These are phyloP conservation scores for Platycnemis pennipes DNA, from an alignment of 2,888 invertebrate species.

Conservation along the genomic window DNA sequence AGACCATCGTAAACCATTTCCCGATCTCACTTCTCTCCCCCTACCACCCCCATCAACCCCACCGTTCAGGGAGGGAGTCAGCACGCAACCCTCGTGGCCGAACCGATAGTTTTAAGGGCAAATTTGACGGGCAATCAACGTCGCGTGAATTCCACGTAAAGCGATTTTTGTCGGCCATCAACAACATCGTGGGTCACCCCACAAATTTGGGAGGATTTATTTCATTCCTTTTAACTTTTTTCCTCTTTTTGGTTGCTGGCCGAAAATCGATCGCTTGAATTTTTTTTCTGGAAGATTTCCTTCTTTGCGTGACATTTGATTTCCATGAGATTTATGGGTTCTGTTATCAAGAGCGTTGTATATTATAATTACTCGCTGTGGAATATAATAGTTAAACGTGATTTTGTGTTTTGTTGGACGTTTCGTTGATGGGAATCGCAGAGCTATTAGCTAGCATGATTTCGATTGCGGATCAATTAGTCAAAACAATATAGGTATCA, in stretches of 20 bases:
- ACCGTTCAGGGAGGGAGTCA: neutral
- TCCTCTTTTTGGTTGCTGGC: neutral
- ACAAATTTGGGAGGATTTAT: neutral
- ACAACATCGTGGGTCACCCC: neutral
- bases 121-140: slow-evolving; percentile 63
- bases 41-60: neutral
- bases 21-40: neutral
- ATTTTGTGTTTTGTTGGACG: neutral
- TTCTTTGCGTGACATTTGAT: slow-evolving; percentile 37
- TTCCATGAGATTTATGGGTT: neutral
- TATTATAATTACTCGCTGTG: neutral
- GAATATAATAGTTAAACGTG: neutral
- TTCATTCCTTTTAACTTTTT: neutral
- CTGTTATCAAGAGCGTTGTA: slow-evolving; percentile 15
- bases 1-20: neutral
- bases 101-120: slow-evolving; percentile 64
- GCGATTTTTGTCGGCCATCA: slow-evolving; percentile 37
- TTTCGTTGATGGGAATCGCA: neutral
- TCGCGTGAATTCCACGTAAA: slow-evolving; percentile 63
- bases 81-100: slow-evolving; percentile 22
- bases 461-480: neutral
- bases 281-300: slow-evolving; percentile 3
- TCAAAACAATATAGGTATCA: too few species aligned
- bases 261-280: slow-evolving; percentile 9
- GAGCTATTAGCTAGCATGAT: neutral